A percentile compares a stretch with the other conserved stretches of the same genome.
Conservation (phyloP, 2,888 invertebrate species). For the Diogma glabrata region DNA sequence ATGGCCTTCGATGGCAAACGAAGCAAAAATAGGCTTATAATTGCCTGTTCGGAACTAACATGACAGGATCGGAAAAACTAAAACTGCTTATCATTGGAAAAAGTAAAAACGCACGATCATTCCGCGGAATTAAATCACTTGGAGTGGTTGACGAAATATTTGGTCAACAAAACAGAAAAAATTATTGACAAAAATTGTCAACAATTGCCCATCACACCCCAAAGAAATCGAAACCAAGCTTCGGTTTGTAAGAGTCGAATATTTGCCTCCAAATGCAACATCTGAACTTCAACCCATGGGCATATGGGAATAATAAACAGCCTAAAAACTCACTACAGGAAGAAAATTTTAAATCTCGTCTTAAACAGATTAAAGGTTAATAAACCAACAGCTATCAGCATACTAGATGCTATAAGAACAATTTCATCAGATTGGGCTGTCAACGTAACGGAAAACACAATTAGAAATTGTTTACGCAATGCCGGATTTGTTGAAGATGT, state of each 20-base stretch:
- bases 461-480: neutral
- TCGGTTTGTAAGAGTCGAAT: conserved; percentile 18
- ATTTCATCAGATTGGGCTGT: neutral
- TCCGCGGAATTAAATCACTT: conserved; percentile 10
- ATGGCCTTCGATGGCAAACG: conserved; percentile 19
- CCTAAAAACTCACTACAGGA: conserved; percentile 20
- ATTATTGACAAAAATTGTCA: conserved; percentile 21
- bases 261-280: conserved; percentile 24
- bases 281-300: conserved; percentile 17
- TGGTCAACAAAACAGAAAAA: conserved; percentile 14
- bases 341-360: neutral
- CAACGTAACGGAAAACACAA: neutral
- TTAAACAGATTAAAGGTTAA: neutral
- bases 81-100: conserved; percentile 23
- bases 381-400: neutral
- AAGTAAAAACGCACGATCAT: conserved; percentile 21
- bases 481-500: neutral
- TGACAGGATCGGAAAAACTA: conserved; percentile 21
- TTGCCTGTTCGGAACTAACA: conserved; percentile 21
- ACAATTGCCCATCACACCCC: conserved; percentile 19
- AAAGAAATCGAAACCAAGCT: conserved; percentile 18
- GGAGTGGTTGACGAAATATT: neutral
- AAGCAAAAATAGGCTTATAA: conserved; percentile 22
- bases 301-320: conserved; percentile 20
- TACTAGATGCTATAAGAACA: neutral